Evolutionary conservation across 2,113 vertebrate genomes (phyloP).

Genomic region (Amphiprion percula): DNA sequence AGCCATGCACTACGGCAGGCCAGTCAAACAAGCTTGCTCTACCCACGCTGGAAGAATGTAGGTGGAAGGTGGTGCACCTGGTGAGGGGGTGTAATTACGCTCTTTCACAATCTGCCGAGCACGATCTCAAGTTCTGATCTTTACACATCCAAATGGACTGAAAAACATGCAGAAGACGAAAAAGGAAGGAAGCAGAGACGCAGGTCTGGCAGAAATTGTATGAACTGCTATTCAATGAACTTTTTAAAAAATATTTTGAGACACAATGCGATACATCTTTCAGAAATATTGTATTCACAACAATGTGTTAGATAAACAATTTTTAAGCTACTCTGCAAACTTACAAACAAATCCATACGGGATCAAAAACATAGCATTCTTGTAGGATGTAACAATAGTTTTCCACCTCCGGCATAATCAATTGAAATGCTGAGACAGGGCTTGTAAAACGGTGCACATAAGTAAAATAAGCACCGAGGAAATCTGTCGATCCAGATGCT

Average conservation of each 20-base stretch:
- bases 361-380: not conserved
- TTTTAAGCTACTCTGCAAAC: not conserved
- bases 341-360: not conserved
- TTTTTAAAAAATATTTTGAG: not conserved
- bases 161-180: conserved; percentile 12
- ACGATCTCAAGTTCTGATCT: conserved; percentile 13
- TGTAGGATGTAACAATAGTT: not conserved
- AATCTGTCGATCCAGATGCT: conserved; percentile 52
- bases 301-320: not conserved
- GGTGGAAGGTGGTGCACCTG: conserved; percentile 12
- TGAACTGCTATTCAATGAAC: not conserved
- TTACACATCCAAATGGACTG: conserved; percentile 6
- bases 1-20: conserved; percentile 23
- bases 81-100: conserved; percentile 24
- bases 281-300: not conserved
- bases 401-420: conserved; percentile 19
- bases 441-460: conserved; percentile 4
- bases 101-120: conserved; percentile 1
- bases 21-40: conserved; percentile 9
- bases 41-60: conserved; percentile 9
- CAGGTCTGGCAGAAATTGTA: not conserved
- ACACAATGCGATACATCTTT: too few relatives aligned
- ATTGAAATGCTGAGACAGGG: conserved; percentile 30
- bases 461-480: conserved; percentile 35
- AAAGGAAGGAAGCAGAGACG: not conserved